These are phyloP conservation scores for Crocidura indochinensis DNA, from an alignment of 2,797 vertebrate genomes.

Conservation along the genomic window DNA sequence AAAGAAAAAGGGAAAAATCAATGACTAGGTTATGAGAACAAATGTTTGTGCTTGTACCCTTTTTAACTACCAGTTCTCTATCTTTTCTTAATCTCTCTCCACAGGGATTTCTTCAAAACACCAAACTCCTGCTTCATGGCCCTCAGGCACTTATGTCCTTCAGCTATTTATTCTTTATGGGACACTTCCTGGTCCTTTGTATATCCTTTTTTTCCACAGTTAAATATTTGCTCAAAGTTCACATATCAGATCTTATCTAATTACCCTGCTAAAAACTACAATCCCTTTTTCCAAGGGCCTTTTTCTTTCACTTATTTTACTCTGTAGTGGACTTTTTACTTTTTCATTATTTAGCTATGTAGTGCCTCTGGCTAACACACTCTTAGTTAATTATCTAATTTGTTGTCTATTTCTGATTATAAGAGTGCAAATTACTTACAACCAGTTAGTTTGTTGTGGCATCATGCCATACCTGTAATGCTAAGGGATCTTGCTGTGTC, in stretches of 20 bases:
- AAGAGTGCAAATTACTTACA: not conserved
- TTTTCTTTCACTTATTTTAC: not conserved
- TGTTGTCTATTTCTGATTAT: not conserved
- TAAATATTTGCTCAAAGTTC: not conserved
- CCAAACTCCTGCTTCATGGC: no score
- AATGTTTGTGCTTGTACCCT: constrained; percentile 79
- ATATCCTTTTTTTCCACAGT: not conserved
- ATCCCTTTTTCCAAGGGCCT: not conserved
- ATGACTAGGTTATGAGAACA: constrained; percentile 88
- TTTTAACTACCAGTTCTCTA: constrained; percentile 86
- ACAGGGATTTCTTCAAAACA: no score
- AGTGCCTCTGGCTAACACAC: not conserved
- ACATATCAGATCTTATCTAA: not conserved
- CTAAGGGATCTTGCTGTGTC: no score
- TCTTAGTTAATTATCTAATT: not conserved
- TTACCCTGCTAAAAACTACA: not conserved
- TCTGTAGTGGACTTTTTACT: no score
- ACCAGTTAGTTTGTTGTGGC: no score
- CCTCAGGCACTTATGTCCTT: not conserved
- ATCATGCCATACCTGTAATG: no score
- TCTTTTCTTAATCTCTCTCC: constrained; percentile 86
- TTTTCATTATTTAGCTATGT: not conserved
- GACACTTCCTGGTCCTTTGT: not conserved
- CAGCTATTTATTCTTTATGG: not conserved
- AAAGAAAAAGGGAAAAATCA: no score